Percentiles rank a stretch among this genome's conserved stretches.
Evolutionary conservation across 1,140 invertebrate species (phyloP).

Genomic region (Dendrolimus punctatus): DNA sequence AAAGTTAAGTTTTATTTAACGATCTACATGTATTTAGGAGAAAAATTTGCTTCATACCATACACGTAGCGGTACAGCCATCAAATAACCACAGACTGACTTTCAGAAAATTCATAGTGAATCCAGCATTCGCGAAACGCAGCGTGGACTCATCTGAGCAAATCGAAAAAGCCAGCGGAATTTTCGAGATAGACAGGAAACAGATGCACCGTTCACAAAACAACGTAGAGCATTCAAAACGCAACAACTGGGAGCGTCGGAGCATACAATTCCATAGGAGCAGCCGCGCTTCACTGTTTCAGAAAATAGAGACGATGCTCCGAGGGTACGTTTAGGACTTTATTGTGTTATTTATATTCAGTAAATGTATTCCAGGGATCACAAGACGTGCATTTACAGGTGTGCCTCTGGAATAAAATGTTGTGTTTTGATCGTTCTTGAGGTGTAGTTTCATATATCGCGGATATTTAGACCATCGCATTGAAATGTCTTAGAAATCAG

Average conservation of each 20-base stretch:
- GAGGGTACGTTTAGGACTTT: slow-evolving; percentile 53
- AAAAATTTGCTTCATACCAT: no score
- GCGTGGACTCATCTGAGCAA: slow-evolving; percentile 31
- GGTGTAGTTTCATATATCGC: no score
- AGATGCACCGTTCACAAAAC: slow-evolving; percentile 55
- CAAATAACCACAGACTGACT: slow-evolving; percentile 12
- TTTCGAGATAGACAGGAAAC: slow-evolving; percentile 62
- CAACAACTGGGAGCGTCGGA: slow-evolving; percentile 44
- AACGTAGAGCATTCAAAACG: slow-evolving; percentile 64
- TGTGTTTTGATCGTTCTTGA: no score
- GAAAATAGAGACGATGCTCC: slow-evolving; percentile 75
- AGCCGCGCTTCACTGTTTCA: slow-evolving; percentile 73
- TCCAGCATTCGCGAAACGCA: slow-evolving; percentile 74
- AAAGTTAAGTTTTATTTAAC: no score
- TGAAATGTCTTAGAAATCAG: no score
- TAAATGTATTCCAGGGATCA: no score
- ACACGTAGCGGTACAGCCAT: neutral
- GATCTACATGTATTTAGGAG: no score
- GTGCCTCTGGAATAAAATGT: no score
- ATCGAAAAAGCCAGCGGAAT: slow-evolving; percentile 32
- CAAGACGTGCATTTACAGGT: no score
- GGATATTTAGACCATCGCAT: no score
- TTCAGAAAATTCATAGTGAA: slow-evolving; percentile 68
- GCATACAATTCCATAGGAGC: slow-evolving; percentile 70
- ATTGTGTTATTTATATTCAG: neutral